phyloP scores from a whole-genome alignment of 2,113 vertebrate genomes.

The Nanorana parkeri region DNA sequence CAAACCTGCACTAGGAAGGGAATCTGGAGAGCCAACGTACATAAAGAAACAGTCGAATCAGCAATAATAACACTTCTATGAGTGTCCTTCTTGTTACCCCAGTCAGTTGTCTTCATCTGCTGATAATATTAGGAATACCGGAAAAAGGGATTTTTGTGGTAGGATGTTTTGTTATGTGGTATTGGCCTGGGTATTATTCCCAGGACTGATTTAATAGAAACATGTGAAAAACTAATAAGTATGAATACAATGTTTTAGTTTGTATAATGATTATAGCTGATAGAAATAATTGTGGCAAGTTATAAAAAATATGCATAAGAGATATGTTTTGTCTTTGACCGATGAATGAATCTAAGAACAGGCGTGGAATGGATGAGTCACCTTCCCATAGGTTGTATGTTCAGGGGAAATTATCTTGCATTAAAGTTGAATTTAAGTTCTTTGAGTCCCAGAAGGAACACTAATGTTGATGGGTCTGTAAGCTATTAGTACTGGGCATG shows the following conservation, averaged over 20 bases:
- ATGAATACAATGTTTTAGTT: neutral
- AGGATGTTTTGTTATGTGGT: neutral
- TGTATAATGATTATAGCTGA: neutral
- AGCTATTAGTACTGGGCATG: too few relatives aligned
- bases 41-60: neutral
- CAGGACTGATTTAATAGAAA: neutral
- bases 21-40: too few relatives aligned
- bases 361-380: too few relatives aligned
- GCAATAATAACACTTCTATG: neutral
- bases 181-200: slow-evolving; percentile 15
- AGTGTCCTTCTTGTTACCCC: neutral
- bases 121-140: slow-evolving; percentile 7
- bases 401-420: too few relatives aligned
- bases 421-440: too few relatives aligned
- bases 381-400: too few relatives aligned
- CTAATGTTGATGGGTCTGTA: too few relatives aligned
- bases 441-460: too few relatives aligned
- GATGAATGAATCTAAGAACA: too few relatives aligned
- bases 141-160: slow-evolving; percentile 26
- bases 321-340: too few relatives aligned
- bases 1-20: too few relatives aligned
- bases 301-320: neutral
- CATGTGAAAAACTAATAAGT: neutral
- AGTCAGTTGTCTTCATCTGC: slow-evolving; percentile 1
- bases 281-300: neutral